A percentile compares a stretch with the other conserved stretches of the same genome.
phyloP scores from a whole-genome alignment of 23 tunicate species.

The Oikopleura dioica region DNA sequence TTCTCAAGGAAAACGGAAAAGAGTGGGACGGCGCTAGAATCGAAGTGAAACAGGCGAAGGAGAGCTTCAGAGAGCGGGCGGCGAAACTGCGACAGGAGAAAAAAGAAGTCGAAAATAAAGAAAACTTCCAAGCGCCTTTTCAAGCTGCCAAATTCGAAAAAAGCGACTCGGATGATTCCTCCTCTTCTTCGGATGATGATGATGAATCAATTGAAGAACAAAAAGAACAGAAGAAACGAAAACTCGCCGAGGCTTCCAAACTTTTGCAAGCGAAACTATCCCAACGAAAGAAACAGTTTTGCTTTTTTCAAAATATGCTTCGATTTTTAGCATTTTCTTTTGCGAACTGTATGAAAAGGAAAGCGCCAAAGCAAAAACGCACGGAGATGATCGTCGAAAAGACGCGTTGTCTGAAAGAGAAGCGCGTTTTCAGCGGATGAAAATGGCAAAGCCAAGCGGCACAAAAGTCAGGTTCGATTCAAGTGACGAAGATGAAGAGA shows the following conservation, averaged over 20 bases:
- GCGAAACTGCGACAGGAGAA: not conserved
- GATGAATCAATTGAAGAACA: not conserved
- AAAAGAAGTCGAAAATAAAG: not conserved
- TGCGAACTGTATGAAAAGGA: no score
- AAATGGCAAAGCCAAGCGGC: slow-evolving; percentile 2
- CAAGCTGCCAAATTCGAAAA: not conserved
- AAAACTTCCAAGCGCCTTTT: not conserved
- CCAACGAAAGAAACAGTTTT: no score
- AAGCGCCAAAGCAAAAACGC: no score
- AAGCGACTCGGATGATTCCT: not conserved
- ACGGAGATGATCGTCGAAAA: not conserved
- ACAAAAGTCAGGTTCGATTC: not conserved
- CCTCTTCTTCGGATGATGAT: not conserved
- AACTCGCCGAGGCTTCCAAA: not conserved
- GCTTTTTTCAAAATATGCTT: no score
- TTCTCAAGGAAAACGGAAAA: not conserved
- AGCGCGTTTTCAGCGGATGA: not conserved
- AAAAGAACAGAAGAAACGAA: not conserved
- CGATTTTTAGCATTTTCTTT: no score
- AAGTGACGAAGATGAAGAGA: not conserved
- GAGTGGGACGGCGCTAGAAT: not conserved
- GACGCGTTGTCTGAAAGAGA: not conserved
- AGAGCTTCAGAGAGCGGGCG: not conserved
- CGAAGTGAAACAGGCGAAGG: not conserved
- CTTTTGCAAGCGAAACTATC: not conserved